A percentile compares a stretch with the other conserved stretches of the same genome.
phyloP scores from a whole-genome alignment of 2,113 vertebrate genomes.

The Aix galericulata region DNA sequence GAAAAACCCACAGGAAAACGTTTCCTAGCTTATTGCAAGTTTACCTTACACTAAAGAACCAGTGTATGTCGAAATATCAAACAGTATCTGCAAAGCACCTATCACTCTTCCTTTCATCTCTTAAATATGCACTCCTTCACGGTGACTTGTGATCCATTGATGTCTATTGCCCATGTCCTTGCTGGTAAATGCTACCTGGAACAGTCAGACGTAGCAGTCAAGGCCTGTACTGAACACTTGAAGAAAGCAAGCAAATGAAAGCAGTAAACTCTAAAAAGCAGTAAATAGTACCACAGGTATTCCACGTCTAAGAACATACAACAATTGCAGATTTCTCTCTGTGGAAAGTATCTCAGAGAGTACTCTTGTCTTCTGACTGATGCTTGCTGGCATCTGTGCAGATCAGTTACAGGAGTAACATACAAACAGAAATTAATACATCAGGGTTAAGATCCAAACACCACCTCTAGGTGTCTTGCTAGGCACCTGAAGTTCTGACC shows the following conservation, averaged over 20 bases:
- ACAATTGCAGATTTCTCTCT: rapidly evolving
- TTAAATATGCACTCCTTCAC: neutral
- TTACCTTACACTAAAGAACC: neutral
- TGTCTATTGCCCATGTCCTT: neutral
- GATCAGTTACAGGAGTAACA: neutral
- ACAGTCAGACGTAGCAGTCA: neutral
- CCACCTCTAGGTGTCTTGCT: neutral
- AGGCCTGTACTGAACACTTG: neutral
- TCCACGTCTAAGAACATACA: neutral
- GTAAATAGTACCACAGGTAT: neutral
- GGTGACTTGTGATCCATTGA: neutral
- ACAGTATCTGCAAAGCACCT: neutral
- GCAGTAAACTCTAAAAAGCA: neutral
- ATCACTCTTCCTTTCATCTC: neutral
- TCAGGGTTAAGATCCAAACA: neutral
- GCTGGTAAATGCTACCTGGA: neutral
- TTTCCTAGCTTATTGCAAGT: neutral
- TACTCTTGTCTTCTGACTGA: neutral
- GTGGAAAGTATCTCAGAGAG: neutral
- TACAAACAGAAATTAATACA: neutral
- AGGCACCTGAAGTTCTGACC: neutral
- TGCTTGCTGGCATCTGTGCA: neutral
- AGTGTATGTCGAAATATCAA: neutral
- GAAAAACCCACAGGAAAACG: neutral
- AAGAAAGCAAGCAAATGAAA: neutral